A percentile compares a stretch with the other conserved stretches of the same genome.
Evolutionary conservation across 2,888 invertebrate species (phyloP).

Genomic region (Cyrtodaria siliqua): DNA sequence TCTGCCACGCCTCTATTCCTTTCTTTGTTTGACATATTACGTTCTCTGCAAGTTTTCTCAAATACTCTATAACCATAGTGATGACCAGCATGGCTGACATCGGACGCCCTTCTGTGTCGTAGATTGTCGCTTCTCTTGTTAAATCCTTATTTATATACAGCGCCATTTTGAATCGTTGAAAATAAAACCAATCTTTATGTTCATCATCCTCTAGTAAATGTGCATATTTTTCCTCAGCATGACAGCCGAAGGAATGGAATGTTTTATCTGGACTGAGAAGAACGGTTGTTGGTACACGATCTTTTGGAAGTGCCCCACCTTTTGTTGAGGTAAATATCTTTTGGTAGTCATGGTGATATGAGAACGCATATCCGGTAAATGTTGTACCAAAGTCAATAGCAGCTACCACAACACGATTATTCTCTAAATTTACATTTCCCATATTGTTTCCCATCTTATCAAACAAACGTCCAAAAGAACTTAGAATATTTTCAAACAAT

Average conservation of each 20-base stretch:
- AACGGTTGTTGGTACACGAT: conserved; percentile 8
- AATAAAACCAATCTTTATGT: not conserved
- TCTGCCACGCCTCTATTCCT: not conserved
- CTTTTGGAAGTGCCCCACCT: not conserved
- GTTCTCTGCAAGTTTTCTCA: not conserved
- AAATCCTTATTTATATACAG: not conserved
- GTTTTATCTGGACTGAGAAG: conserved; percentile 3
- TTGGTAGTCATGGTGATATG: too few species aligned
- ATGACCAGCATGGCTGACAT: conserved; percentile 8
- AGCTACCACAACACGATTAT: too few species aligned
- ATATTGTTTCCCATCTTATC: too few species aligned
- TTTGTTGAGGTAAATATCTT: too few species aligned
- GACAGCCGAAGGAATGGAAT: conserved; percentile 2
- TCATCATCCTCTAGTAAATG: not conserved
- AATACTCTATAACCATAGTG: not conserved
- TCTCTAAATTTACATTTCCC: too few species aligned
- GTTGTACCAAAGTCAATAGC: too few species aligned
- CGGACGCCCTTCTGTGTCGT: not conserved
- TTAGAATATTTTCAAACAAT: too few species aligned
- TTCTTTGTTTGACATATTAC: not conserved
- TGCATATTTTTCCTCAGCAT: not conserved
- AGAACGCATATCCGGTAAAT: too few species aligned
- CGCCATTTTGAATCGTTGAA: conserved; percentile 13
- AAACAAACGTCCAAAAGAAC: too few species aligned
- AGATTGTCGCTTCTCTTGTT: not conserved